Evolutionary conservation across 2,113 vertebrate genomes (phyloP).

Genomic region (Dicerorhinus sumatrensis): DNA sequence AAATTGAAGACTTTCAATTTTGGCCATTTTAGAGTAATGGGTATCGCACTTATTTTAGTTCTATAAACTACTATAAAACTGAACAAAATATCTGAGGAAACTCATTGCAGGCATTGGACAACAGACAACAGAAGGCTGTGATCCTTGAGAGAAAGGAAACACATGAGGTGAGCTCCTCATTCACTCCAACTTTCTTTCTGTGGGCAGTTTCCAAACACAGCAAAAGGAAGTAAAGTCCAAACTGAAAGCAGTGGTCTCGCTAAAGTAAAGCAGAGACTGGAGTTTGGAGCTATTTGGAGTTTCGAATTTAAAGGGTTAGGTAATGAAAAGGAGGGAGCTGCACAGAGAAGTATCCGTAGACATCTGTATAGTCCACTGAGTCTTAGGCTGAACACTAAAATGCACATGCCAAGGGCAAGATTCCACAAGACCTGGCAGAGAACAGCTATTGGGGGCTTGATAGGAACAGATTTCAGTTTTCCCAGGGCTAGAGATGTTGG

Average conservation of each 20-base stretch:
- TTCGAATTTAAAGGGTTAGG: neutral
- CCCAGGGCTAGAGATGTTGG: neutral
- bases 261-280: neutral
- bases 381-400: neutral
- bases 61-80: neutral
- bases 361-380: neutral
- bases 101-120: no score
- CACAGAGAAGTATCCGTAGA: neutral
- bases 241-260: neutral
- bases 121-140: no score
- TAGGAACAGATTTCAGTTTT: neutral
- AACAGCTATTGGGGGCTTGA: neutral
- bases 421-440: neutral
- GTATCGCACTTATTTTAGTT: neutral
- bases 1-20: neutral
- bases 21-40: neutral
- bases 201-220: neutral
- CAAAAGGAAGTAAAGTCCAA: neutral
- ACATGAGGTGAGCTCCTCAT: neutral
- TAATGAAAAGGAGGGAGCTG: neutral
- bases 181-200: rapidly evolving
- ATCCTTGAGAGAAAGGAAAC: neutral
- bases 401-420: neutral
- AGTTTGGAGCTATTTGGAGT: no score
- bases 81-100: neutral